phyloP scores from a whole-genome alignment of 2,888 invertebrate species.

The Aphidius colemani region DNA sequence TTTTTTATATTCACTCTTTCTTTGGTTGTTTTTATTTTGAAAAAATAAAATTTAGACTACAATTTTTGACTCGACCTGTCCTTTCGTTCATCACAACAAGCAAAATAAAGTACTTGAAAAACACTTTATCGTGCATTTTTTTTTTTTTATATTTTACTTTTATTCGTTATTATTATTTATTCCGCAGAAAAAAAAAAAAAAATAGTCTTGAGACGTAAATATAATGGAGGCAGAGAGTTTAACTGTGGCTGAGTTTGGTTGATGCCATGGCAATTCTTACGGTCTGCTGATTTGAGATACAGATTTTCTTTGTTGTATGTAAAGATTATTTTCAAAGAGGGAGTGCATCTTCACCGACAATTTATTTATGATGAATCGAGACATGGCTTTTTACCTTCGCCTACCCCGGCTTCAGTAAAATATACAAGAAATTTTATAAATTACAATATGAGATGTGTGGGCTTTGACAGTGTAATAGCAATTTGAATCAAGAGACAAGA shows the following conservation, averaged over 20 bases:
- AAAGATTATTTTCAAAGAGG: slow-evolving; percentile 15
- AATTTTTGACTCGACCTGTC: slow-evolving; percentile 45
- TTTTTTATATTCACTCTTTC: slow-evolving; percentile 30
- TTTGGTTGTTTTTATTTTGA: slow-evolving; percentile 36
- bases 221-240: slow-evolving; percentile 38
- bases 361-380: slow-evolving; percentile 20
- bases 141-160: slow-evolving; percentile 1
- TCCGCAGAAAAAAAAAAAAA: slow-evolving; percentile 1
- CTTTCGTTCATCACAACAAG: slow-evolving; percentile 26
- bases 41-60: slow-evolving; percentile 39
- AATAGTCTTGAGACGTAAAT: slow-evolving; percentile 36
- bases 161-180: slow-evolving; percentile 6
- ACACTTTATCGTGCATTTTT: neutral
- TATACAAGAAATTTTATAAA: no score
- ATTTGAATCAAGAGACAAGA: no score
- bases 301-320: slow-evolving; percentile 10
- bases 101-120: neutral
- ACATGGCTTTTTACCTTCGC: neutral
- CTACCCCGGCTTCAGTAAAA: no score
- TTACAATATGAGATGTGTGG: no score
- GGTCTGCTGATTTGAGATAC: slow-evolving; percentile 13
- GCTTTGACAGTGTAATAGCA: no score
- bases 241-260: slow-evolving; percentile 31
- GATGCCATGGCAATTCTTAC: slow-evolving; percentile 14
- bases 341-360: slow-evolving; percentile 12